phyloP scores from a whole-genome alignment of 2,113 vertebrate species.

The Rhipidura dahli region DNA sequence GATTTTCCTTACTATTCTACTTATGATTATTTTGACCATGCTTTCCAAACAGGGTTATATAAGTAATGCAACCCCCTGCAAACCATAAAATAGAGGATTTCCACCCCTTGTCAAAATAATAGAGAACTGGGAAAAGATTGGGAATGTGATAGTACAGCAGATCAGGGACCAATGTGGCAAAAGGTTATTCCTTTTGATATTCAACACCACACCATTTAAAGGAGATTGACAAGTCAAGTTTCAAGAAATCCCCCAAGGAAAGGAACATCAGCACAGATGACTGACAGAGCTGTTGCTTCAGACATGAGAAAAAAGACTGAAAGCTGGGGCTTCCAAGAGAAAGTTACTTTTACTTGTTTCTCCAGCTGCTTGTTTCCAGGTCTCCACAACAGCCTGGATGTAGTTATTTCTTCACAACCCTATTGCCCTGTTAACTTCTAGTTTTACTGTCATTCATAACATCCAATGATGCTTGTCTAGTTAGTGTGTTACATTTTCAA shows the following conservation, averaged over 20 bases:
- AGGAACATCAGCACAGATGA: background rate
- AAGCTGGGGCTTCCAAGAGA: background rate
- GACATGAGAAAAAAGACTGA: background rate
- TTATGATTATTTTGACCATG: background rate
- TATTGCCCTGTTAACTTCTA: background rate
- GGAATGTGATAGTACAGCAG: background rate
- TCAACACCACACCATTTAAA: slow-evolving; percentile 11
- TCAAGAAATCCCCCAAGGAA: background rate
- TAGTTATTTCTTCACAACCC: background rate
- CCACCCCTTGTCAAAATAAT: background rate
- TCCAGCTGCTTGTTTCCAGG: background rate
- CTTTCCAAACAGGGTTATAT: background rate
- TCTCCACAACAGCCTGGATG: background rate
- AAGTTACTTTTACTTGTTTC: background rate
- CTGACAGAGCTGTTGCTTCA: background rate
- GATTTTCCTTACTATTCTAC: background rate
- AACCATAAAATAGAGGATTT: background rate
- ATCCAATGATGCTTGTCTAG: background rate
- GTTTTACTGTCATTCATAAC: background rate
- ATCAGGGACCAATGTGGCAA: background rate
- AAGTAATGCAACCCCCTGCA: background rate
- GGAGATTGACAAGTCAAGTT: background rate
- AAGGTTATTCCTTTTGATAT: slow-evolving; percentile 41
- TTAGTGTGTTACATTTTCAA: background rate
- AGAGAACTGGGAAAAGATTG: background rate